A percentile compares a stretch with the other conserved stretches of the same genome.
These are phyloP conservation scores for Platycnemis pennipes DNA, from an alignment of 2,888 invertebrate species.

Conservation along the genomic window DNA sequence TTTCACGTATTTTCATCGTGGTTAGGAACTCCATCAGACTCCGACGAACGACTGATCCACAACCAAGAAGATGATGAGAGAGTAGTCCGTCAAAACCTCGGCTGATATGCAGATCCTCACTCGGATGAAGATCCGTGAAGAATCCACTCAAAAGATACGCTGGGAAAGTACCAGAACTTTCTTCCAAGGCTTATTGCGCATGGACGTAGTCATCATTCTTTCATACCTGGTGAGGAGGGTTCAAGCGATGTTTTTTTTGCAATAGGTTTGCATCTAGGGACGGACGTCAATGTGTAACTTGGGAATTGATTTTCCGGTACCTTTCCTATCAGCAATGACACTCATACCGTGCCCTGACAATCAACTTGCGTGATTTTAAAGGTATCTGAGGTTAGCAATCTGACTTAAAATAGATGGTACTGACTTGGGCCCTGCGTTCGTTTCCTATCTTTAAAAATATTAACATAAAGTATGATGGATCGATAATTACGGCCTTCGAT, in stretches of 20 bases:
- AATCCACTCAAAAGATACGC: too few species aligned
- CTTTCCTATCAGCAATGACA: neutral
- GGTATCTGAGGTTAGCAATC: neutral
- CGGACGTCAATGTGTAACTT: neutral
- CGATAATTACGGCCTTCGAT: constrained; percentile 1
- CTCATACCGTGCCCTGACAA: neutral
- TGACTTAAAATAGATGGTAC: neutral
- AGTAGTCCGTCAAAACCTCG: too few species aligned
- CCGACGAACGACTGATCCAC: too few species aligned
- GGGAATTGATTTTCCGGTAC: neutral
- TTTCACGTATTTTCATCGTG: too few species aligned
- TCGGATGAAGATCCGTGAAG: too few species aligned
- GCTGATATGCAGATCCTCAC: too few species aligned
- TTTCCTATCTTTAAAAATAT: neutral
- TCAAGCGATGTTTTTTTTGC: neutral
- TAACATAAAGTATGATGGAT: constrained; percentile 14
- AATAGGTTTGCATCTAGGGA: too few species aligned
- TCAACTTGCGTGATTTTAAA: neutral
- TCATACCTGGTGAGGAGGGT: neutral
- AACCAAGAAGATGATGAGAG: too few species aligned
- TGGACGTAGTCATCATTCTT: neutral
- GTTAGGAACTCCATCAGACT: too few species aligned
- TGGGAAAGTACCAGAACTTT: too few species aligned
- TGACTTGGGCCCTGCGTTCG: neutral
- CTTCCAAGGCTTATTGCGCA: neutral